Conservation (phyloP, 2,113 vertebrate species). For the Herpetotheres cachinnans region DNA sequence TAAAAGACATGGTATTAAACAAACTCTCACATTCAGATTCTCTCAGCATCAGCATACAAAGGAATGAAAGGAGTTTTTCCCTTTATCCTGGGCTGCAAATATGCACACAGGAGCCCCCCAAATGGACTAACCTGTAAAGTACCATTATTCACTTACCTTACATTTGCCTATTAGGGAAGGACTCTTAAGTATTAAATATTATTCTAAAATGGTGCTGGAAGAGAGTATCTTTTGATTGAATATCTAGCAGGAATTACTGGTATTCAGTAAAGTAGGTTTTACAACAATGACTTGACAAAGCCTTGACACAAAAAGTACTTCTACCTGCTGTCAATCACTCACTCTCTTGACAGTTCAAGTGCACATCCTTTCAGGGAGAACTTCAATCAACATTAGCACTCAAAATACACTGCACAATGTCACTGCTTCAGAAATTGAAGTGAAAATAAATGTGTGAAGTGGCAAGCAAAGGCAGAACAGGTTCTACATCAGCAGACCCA, state of each 20-base stretch:
- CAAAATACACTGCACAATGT: constrained; percentile 53
- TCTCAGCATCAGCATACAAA: background rate
- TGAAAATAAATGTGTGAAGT: constrained; percentile 34
- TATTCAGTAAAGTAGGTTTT: constrained; percentile 48
- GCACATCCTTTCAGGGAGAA: constrained; percentile 66
- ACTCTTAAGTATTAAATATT: background rate
- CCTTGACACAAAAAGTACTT: constrained; percentile 77
- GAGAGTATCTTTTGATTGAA: constrained; percentile 7
- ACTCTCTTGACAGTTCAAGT: constrained; percentile 73
- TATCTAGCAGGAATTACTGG: constrained; percentile 47
- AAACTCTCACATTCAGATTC: background rate
- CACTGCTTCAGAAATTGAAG: constrained; percentile 31
- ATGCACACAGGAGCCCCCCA: background rate
- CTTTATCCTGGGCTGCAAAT: background rate
- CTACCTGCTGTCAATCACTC: constrained; percentile 68
- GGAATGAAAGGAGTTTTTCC: background rate
- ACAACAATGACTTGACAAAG: constrained; percentile 68
- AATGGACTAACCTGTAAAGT: background rate
- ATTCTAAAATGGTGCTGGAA: background rate
- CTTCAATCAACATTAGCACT: constrained; percentile 70
- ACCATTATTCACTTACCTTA: background rate
- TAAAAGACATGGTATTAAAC: background rate
- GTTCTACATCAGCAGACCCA: background rate
- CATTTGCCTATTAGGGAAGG: constrained; percentile 6
- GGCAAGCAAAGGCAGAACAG: background rate